Evolutionary conservation across 2,113 vertebrate species (phyloP).

Genomic region (Sapajus apella): DNA sequence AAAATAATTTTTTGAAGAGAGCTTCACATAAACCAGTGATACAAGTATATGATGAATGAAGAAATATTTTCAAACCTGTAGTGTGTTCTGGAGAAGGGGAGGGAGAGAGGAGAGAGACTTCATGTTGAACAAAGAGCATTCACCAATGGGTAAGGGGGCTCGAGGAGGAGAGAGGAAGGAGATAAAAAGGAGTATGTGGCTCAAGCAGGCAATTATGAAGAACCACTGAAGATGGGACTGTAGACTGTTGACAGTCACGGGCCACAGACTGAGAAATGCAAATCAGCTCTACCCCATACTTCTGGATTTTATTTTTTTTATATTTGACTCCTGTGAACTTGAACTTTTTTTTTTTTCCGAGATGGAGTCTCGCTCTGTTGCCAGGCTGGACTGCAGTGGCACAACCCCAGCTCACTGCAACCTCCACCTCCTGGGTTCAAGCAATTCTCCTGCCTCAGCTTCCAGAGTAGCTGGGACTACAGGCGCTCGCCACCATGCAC

Average conservation of each 20-base stretch:
- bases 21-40: not conserved
- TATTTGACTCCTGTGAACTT: not conserved
- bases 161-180: not conserved
- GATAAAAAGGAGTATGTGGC: no score
- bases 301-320: not conserved
- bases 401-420: no score
- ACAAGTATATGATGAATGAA: not conserved
- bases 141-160: no score
- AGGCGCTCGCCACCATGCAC: no score
- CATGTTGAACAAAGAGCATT: not conserved
- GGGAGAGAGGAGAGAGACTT: not conserved
- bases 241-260: rapidly evolving
- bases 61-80: not conserved
- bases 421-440: no score
- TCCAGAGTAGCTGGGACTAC: no score
- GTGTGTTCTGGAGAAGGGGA: not conserved
- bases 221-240: not conserved
- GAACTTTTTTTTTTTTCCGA: not conserved
- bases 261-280: not conserved
- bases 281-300: not conserved
- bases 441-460: no score
- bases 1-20: not conserved
- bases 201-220: not conserved
- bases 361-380: no score
- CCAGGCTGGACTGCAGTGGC: no score